Evolutionary conservation across 2,888 invertebrate species (phyloP).

Genomic region (Pocota personata): DNA sequence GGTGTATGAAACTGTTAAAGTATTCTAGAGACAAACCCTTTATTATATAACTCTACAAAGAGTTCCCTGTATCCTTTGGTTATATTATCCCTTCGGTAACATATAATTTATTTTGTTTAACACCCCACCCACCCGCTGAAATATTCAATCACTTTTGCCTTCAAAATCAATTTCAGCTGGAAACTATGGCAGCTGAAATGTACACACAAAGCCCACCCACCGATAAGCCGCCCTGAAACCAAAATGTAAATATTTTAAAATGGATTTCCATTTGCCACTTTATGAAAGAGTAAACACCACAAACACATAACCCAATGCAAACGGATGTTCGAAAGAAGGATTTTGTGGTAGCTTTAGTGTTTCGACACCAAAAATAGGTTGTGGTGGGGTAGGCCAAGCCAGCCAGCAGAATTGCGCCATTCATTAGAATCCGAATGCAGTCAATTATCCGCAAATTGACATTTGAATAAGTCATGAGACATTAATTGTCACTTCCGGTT

Average conservation of each 20-base stretch:
- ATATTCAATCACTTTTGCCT: not conserved
- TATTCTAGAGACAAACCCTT: no score
- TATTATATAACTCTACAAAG: no score
- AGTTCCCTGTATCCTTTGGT: not conserved
- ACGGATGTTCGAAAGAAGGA: conserved; percentile 13
- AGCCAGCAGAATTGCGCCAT: not conserved
- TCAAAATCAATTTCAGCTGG: conserved; percentile 1
- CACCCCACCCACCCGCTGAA: not conserved
- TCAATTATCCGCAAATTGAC: conserved; percentile 54
- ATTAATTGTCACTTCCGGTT: conserved; percentile 59
- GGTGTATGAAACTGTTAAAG: no score
- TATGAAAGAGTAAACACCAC: conserved; percentile 41
- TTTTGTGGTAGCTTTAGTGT: conserved; percentile 25
- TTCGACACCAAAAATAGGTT: not conserved
- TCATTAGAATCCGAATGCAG: conserved; percentile 50
- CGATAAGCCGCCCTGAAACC: conserved; percentile 7
- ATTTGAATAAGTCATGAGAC: conserved; percentile 62
- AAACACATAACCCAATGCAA: conserved; percentile 37
- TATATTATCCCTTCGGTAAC: not conserved
- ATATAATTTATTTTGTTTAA: not conserved
- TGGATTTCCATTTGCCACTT: conserved; percentile 33
- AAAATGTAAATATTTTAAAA: conserved; percentile 52
- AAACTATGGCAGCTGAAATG: not conserved
- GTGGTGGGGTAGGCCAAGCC: not conserved
- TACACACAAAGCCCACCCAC: not conserved